phyloP scores from a whole-genome alignment of 2,113 vertebrate species.

The Vidua macroura region DNA sequence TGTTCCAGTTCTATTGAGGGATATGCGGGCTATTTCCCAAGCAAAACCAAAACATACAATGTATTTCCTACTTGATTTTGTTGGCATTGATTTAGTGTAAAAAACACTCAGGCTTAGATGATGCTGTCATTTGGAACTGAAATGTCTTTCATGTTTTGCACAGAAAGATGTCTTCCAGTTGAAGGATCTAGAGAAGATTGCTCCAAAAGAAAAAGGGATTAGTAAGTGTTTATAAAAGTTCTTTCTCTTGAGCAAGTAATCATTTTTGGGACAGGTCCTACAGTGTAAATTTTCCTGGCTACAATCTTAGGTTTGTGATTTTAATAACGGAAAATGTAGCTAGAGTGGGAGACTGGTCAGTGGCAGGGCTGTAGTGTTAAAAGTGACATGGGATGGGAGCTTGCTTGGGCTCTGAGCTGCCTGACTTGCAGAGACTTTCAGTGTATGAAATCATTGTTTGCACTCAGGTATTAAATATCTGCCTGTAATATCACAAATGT shows the following conservation, averaged over 20 bases:
- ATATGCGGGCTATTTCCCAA: background rate
- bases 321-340: background rate
- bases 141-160: constrained; percentile 28
- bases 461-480: background rate
- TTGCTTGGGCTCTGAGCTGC: background rate
- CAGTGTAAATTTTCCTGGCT: background rate
- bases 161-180: constrained; percentile 98
- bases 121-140: background rate
- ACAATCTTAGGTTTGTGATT: background rate
- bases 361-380: background rate
- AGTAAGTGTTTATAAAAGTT: constrained; percentile 79
- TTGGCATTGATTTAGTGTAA: background rate
- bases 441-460: background rate
- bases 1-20: background rate
- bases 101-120: background rate
- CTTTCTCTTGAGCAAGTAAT: background rate
- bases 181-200: constrained; percentile 98
- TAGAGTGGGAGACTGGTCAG: background rate
- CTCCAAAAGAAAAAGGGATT: constrained; percentile 95
- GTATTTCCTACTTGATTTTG: background rate
- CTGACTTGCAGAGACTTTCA: background rate
- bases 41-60: background rate
- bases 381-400: background rate
- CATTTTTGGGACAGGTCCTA: background rate
- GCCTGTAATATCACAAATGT: background rate